phyloP scores from a whole-genome alignment of 2,113 vertebrate genomes.

The Erythrocebus patas region DNA sequence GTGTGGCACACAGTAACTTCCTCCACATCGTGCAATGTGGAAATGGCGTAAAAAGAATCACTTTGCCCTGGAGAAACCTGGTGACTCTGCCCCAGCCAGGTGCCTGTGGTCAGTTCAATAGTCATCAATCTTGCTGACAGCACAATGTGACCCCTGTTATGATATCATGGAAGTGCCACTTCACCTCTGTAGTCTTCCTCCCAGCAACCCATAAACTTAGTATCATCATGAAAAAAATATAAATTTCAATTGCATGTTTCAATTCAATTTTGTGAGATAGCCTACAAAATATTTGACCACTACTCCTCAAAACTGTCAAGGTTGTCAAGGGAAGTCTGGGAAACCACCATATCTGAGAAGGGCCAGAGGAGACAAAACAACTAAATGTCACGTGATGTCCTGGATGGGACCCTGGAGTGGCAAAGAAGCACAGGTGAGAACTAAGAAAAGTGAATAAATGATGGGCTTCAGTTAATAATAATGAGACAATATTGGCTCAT shows the following conservation, averaged over 20 bases:
- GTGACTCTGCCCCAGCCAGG: background rate
- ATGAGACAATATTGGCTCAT: too few relatives aligned
- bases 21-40: background rate
- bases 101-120: background rate
- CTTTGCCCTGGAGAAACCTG: background rate
- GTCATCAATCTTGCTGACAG: background rate
- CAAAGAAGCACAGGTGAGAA: background rate
- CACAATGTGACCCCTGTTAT: background rate
- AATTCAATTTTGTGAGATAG: background rate
- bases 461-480: background rate
- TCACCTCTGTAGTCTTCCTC: background rate
- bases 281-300: background rate
- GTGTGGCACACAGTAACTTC: background rate
- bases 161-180: background rate
- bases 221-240: background rate
- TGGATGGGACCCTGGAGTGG: background rate
- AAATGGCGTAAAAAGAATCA: background rate
- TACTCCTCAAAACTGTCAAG: background rate
- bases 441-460: too few relatives aligned
- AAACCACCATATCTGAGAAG: background rate
- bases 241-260: background rate
- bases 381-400: background rate
- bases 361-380: too few relatives aligned
- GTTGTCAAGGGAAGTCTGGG: too few relatives aligned
- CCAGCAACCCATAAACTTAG: background rate